These are phyloP conservation scores for Pseudomugil tenellus DNA, from an alignment of 2,797 vertebrate species.

Conservation along the genomic window DNA sequence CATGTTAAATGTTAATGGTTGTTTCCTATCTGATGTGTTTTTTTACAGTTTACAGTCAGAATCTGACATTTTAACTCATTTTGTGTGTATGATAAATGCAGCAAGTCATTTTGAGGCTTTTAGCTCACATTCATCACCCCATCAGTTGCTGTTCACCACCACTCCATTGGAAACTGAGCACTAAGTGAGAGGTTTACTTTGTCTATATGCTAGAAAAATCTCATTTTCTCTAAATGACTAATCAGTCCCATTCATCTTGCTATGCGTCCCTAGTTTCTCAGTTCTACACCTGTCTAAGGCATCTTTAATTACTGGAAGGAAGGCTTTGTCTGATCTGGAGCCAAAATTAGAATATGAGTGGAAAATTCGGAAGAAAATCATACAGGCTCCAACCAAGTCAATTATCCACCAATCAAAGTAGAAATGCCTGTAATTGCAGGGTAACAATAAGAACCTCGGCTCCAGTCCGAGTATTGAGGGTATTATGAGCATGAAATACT, in stretches of 20 bases:
- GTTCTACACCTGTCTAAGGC: constrained; percentile 81
- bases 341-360: constrained; percentile 83
- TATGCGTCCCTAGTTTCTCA: constrained; percentile 74
- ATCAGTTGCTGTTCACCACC: constrained; percentile 79
- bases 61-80: constrained; percentile 52
- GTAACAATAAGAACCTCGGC: constrained; percentile 72
- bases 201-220: constrained; percentile 80
- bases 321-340: constrained; percentile 81
- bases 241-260: constrained; percentile 85
- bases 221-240: constrained; percentile 85
- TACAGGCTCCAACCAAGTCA: constrained; percentile 85
- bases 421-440: constrained; percentile 86
- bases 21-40: constrained; percentile 44
- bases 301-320: constrained; percentile 85
- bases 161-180: constrained; percentile 61
- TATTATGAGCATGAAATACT: constrained; percentile 74
- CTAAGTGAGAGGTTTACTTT: constrained; percentile 78
- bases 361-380: constrained; percentile 83
- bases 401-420: constrained; percentile 87
- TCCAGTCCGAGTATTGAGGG: constrained; percentile 40
- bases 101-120: constrained; percentile 73
- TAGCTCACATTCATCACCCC: constrained; percentile 74
- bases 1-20: constrained; percentile 15
- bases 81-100: constrained; percentile 69
- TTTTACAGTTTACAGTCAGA: constrained; percentile 45